These are phyloP conservation scores for Lanius collurio DNA, from an alignment of 2,113 vertebrate genomes.

Conservation along the genomic window DNA sequence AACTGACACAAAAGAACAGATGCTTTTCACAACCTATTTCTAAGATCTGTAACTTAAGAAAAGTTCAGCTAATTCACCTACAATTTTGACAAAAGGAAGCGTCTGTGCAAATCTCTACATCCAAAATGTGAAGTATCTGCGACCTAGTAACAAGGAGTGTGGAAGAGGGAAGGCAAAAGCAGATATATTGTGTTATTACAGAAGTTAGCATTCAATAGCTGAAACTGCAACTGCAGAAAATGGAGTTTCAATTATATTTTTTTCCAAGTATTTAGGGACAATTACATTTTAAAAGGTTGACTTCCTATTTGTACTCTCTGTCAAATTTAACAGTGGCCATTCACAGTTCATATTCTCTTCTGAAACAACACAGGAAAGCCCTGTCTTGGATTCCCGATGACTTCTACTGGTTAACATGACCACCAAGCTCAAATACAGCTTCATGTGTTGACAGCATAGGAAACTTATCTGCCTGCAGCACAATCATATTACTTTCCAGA, in stretches of 20 bases:
- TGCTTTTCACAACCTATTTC: slow-evolving; percentile 4
- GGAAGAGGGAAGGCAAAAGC: neutral
- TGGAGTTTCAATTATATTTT: neutral
- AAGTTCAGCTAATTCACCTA: neutral
- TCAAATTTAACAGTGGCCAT: neutral
- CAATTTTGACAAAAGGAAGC: neutral
- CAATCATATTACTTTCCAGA: neutral
- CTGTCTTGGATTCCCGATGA: rapidly evolving
- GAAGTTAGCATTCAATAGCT: neutral
- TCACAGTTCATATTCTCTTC: rapidly evolving
- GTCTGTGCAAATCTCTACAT: neutral
- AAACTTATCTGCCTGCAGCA: neutral
- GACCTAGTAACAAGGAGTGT: neutral
- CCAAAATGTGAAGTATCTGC: neutral
- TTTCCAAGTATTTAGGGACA: neutral
- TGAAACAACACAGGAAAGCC: neutral
- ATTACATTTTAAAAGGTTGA: neutral
- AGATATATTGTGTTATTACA: neutral
- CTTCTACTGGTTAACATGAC: neutral
- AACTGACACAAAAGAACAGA: neutral
- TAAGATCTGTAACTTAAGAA: neutral
- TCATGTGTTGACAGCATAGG: neutral
- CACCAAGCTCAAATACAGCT: neutral
- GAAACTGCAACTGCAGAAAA: neutral
- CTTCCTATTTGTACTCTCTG: neutral